Percentiles rank a stretch among this genome's conserved stretches.
These are phyloP conservation scores for Aldabrachelys gigantea DNA, from an alignment of 2,113 vertebrate genomes.

Conservation along the genomic window DNA sequence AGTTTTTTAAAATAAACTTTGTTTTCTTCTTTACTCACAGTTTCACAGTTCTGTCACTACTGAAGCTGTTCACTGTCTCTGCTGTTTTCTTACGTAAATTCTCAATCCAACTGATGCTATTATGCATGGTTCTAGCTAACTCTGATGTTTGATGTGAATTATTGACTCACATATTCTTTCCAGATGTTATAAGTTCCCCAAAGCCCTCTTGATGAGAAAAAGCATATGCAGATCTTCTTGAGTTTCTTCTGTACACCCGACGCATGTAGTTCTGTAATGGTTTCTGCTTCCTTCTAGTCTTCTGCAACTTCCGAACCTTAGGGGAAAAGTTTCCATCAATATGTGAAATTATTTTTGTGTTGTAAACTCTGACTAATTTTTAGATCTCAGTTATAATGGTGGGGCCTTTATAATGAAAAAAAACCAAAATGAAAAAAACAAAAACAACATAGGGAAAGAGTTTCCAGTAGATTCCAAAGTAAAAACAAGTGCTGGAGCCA, in stretches of 20 bases:
- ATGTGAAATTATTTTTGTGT: neutral
- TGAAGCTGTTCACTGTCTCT: slow-evolving; percentile 69
- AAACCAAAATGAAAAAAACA: neutral
- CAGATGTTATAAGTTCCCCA: slow-evolving; percentile 87
- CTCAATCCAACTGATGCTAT: slow-evolving; percentile 77
- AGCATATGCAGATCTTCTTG: slow-evolving; percentile 83
- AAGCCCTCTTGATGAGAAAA: slow-evolving; percentile 89
- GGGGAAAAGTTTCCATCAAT: neutral
- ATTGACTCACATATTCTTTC: slow-evolving; percentile 84
- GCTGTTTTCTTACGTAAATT: slow-evolving; percentile 73
- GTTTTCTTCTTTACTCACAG: slow-evolving; percentile 48
- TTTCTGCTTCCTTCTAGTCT: slow-evolving; percentile 77
- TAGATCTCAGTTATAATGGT: neutral
- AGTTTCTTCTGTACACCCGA: slow-evolving; percentile 82
- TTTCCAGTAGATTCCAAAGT: neutral
- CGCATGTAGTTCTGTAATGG: slow-evolving; percentile 76
- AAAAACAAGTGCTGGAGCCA: too few relatives aligned
- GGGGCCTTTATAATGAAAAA: neutral
- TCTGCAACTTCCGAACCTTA: slow-evolving; percentile 82
- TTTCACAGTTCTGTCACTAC: slow-evolving; percentile 62
- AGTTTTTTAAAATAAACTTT: slow-evolving; percentile 39
- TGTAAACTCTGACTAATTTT: neutral
- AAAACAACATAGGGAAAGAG: neutral
- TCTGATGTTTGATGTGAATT: slow-evolving; percentile 54
- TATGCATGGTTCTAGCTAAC: slow-evolving; percentile 57